Conservation (phyloP, 2,888 invertebrate genomes). For the Drosophila borborema region DNA sequence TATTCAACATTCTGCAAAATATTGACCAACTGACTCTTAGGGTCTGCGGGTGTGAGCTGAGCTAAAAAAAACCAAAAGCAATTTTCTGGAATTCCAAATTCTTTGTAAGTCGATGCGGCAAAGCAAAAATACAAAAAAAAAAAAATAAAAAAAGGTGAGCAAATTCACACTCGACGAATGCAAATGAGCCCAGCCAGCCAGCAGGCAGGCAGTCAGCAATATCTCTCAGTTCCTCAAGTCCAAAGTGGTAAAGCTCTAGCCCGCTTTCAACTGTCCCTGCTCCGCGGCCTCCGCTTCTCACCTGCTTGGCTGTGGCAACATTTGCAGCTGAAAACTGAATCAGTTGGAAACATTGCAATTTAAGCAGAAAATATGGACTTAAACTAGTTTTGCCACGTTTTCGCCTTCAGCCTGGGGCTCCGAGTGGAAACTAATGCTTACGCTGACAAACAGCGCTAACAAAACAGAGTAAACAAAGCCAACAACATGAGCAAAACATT, state of each 20-base stretch:
- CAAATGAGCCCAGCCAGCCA: slow-evolving; percentile 41
- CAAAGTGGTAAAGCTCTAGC: slow-evolving; percentile 4
- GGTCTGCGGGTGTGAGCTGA: slow-evolving; percentile 1
- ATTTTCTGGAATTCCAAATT: slow-evolving; percentile 67
- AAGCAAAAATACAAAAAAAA: neutral
- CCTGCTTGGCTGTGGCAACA: neutral
- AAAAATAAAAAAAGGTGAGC: slow-evolving; percentile 56
- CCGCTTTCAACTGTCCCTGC: too few species aligned
- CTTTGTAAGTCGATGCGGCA: slow-evolving; percentile 56
- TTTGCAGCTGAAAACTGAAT: slow-evolving; percentile 58
- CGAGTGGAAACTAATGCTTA: slow-evolving; percentile 37
- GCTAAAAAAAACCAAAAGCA: slow-evolving; percentile 44
- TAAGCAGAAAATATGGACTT: slow-evolving; percentile 79
- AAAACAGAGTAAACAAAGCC: slow-evolving; percentile 29
- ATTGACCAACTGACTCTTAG: slow-evolving; percentile 27
- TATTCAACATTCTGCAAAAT: slow-evolving; percentile 8
- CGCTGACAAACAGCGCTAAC: slow-evolving; percentile 29
- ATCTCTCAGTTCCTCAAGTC: slow-evolving; percentile 11
- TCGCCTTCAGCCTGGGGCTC: slow-evolving; percentile 28
- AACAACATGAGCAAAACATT: neutral
- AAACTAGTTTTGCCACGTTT: slow-evolving; percentile 75
- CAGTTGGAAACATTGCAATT: slow-evolving; percentile 75
- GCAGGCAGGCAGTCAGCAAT: neutral
- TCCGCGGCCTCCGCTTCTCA: neutral
- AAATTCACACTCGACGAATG: slow-evolving; percentile 66